Conservation (phyloP, 2,797 vertebrate species). For the Alectoris magna region DNA sequence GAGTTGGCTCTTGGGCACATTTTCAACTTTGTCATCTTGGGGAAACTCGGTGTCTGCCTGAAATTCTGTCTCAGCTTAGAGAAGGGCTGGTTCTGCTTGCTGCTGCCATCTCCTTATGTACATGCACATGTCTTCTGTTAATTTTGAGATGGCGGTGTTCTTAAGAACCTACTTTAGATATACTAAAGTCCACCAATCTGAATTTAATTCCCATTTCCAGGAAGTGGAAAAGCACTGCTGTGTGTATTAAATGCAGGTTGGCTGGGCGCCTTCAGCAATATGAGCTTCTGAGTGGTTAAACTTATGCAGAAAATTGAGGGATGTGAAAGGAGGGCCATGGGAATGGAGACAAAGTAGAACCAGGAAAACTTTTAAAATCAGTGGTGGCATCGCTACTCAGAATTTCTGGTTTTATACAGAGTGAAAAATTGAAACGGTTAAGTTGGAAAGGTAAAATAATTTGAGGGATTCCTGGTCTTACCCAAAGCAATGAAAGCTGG, state of each 20-base stretch:
- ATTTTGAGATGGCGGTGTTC: neutral
- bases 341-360: neutral
- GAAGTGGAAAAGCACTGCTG: neutral
- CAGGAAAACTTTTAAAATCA: neutral
- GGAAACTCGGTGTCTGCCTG: neutral
- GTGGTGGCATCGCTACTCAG: neutral
- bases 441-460: neutral
- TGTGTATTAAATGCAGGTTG: neutral
- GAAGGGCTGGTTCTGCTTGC: neutral
- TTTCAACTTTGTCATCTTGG: slow-evolving; percentile 19
- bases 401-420: neutral
- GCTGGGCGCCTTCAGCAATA: neutral
- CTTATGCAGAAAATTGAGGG: rapidly evolving
- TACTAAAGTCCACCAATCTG: neutral
- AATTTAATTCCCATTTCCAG: neutral
- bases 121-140: neutral
- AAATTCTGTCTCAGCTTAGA: neutral
- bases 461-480: neutral
- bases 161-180: neutral
- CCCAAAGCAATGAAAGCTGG: neutral
- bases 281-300: neutral
- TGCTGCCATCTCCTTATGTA: neutral
- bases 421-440: neutral
- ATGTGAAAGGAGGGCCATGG: neutral
- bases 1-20: neutral